Evolutionary conservation across 2,888 invertebrate species (phyloP).

Genomic region (Acronicta aceris): DNA sequence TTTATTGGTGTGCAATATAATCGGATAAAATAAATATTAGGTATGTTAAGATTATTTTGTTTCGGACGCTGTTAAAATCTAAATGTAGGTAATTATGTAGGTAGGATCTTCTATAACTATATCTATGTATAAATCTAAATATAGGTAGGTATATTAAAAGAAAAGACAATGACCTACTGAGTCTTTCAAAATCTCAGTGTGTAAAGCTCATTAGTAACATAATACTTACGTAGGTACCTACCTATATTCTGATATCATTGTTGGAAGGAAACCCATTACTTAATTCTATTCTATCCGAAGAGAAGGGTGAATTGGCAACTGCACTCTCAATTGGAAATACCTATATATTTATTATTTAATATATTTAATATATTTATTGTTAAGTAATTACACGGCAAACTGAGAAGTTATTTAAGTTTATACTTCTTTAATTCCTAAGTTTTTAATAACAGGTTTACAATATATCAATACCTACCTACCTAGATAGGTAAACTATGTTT

Average conservation of each 20-base stretch:
- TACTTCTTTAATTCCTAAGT: background rate
- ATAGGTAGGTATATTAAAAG: slow-evolving; percentile 13
- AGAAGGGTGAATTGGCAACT: slow-evolving; percentile 48
- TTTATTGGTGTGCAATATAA: slow-evolving; percentile 77
- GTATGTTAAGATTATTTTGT: slow-evolving; percentile 53
- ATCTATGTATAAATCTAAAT: slow-evolving; percentile 15
- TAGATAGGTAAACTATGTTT: slow-evolving; percentile 35
- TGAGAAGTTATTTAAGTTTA: slow-evolving; percentile 9
- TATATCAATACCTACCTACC: slow-evolving; percentile 20
- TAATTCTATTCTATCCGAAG: slow-evolving; percentile 23
- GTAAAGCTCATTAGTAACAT: slow-evolving; percentile 3
- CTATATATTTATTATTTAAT: too few relatives aligned
- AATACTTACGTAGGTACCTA: slow-evolving; percentile 22
- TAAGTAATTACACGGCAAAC: too few relatives aligned
- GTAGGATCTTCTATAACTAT: too few relatives aligned
- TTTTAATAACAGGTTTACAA: slow-evolving; percentile 19
- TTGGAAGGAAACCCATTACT: slow-evolving; percentile 45
- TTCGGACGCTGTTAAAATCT: slow-evolving; percentile 28
- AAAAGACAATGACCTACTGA: slow-evolving; percentile 15
- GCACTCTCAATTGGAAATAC: slow-evolving; percentile 50
- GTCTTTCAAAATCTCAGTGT: slow-evolving; percentile 35
- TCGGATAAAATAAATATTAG: slow-evolving; percentile 73
- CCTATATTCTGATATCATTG: slow-evolving; percentile 38
- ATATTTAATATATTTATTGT: too few relatives aligned
- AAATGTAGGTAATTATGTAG: slow-evolving; percentile 17